Percentiles rank a stretch among this genome's conserved stretches.
phyloP scores from a whole-genome alignment of 2,113 vertebrate species.

The Thamnaconus septentrionalis region DNA sequence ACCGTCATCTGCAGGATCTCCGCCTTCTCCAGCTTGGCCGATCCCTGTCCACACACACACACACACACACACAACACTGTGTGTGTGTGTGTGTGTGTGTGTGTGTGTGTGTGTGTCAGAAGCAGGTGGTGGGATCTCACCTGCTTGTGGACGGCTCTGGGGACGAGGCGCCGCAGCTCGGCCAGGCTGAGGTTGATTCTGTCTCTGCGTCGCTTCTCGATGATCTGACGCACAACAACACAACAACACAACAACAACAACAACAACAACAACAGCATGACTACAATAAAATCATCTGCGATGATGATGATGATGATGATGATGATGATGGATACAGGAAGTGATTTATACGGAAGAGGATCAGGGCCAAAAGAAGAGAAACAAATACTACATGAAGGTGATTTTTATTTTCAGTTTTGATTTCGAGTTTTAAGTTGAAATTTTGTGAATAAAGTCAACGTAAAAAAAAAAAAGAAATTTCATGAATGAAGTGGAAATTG shows the following conservation, averaged over 20 bases:
- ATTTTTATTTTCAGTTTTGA: too few species aligned
- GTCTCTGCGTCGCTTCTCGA: conserved; percentile 95
- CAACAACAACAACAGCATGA: too few species aligned
- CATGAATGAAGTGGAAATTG: too few species aligned
- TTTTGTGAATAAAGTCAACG: too few species aligned
- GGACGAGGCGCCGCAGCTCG: conserved; percentile 90
- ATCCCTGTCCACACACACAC: conserved; percentile 78
- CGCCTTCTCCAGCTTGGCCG: conserved; percentile 96
- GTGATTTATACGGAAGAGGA: too few species aligned
- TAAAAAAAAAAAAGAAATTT: too few species aligned
- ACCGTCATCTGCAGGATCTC: conserved; percentile 99
- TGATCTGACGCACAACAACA: conserved; percentile 74
- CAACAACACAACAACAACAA: neutral
- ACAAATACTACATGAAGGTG: too few species aligned
- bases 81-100: neutral
- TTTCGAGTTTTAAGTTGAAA: too few species aligned
- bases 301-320: too few species aligned
- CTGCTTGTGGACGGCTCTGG: conserved; percentile 95
- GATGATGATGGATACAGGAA: too few species aligned
- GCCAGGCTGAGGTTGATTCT: conserved; percentile 95
- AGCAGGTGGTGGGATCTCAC: conserved; percentile 67
- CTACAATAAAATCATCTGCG: too few species aligned
- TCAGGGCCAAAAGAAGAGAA: too few species aligned
- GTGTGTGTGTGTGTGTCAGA: neutral
- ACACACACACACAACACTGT: neutral